These are phyloP conservation scores for Ophion obscuratus DNA, from an alignment of 2,888 invertebrate species.

Conservation along the genomic window DNA sequence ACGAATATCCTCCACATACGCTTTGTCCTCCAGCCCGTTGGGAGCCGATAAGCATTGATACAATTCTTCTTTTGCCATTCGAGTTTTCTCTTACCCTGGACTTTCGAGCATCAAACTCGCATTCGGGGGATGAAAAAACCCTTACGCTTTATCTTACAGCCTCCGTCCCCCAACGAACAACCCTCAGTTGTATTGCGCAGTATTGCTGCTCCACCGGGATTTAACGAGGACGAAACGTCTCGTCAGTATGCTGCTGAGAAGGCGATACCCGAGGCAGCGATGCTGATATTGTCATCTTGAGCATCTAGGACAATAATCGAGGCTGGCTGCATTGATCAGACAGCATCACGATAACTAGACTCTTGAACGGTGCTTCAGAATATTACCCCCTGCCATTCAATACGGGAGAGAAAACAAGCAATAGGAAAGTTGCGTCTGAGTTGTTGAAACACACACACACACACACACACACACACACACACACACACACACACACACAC, in stretches of 20 bases:
- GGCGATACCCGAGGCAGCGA: background rate
- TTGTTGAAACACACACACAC: constrained; percentile 20
- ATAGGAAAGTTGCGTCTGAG: constrained; percentile 43
- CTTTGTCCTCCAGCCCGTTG: background rate
- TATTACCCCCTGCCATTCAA: constrained; percentile 34
- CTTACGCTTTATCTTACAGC: constrained; percentile 31
- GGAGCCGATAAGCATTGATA: constrained; percentile 29
- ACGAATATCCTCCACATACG: background rate
- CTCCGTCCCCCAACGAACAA: background rate
- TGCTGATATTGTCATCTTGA: constrained; percentile 11
- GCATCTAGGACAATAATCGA: constrained; percentile 12
- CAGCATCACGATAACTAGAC: constrained; percentile 39
- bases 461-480: too few species aligned
- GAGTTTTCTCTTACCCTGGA: background rate
- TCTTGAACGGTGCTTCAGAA: constrained; percentile 11
- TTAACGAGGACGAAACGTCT: constrained; percentile 52
- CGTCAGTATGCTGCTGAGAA: constrained; percentile 34
- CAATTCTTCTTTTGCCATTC: constrained; percentile 38
- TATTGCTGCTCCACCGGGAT: constrained; percentile 17
- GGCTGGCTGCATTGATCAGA: constrained; percentile 38
- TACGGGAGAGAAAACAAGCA: constrained; percentile 20
- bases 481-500: too few species aligned
- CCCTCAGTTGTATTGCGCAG: background rate
- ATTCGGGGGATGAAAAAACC: constrained; percentile 19
- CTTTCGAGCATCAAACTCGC: background rate